Base-by-base conservation (phyloP, 1,140 invertebrate genomes). In the Vanessa atalanta region DNA sequence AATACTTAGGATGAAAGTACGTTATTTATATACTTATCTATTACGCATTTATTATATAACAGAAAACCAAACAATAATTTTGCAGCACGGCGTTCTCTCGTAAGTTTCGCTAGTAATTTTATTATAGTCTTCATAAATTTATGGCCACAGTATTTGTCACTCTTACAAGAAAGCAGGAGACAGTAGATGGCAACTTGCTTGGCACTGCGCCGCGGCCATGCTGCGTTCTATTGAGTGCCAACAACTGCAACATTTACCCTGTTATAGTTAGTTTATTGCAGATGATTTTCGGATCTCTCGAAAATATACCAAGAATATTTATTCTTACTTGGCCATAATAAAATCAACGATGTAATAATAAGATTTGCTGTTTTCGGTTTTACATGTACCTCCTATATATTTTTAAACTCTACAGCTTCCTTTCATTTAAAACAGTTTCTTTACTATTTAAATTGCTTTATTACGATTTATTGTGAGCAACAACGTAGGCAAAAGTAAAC, bases 91-190 rank as follows among this genome's bases (percentile, higher is more conserved):
- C 23, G 14, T 65, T 47, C n/a, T 5, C 31, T n/a, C 43, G 20
- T 47, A 47, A 65, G 14, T 47, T 47, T 47, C 4, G 63, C 47
- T n/a, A 65, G 26, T 61, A 61, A 61, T 61, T 61, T 61, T 61
- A 61, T 61, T 61, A 57, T 57, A 60, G 66, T 69, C 37, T 61
- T 51, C 60, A 64, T 68, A 53, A 74, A 74, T 74, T 74, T 74
- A 74, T 72, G 37, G 64, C 48, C 31, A 55, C 9, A 61, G 65
- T 53, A 69, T 74, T 74, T 74, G 72, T 74, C 72, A 74, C 66
- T 74, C 72, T 61, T 75, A 75, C 73, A 75, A 75, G 68, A 66
- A 75, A 64, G 73, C 73, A 60, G 68, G 53, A 65, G 70, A 64
- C 70, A 23, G 73, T 47, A 63, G 68, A 61, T 57, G 68, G 68